These are phyloP conservation scores for Cistogaster globosa DNA, from an alignment of 2,888 invertebrate species.

Conservation along the genomic window DNA sequence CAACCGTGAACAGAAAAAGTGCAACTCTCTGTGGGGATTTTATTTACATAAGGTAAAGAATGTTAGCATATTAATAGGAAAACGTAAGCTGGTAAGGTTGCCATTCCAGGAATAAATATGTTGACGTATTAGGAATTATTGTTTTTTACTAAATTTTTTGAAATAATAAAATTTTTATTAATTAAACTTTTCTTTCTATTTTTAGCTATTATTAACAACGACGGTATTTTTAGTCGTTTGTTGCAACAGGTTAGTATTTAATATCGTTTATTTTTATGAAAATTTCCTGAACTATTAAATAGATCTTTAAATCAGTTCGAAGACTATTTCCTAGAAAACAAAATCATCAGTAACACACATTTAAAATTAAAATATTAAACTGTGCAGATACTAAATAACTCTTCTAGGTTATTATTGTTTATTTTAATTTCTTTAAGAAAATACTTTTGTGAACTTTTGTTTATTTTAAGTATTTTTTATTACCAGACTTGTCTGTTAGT, in stretches of 20 bases:
- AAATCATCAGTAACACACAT: too few relatives aligned
- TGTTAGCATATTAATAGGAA: neutral
- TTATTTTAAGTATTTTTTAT: too few relatives aligned
- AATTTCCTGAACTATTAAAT: neutral
- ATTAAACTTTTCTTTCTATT: neutral
- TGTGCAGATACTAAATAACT: too few relatives aligned
- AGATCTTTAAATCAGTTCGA: too few relatives aligned
- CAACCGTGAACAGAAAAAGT: neutral
- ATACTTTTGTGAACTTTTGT: too few relatives aligned
- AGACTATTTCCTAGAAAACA: too few relatives aligned
- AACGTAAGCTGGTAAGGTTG: neutral
- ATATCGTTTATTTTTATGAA: neutral
- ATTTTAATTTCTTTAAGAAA: too few relatives aligned
- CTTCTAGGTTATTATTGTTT: too few relatives aligned
- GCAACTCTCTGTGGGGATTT: conserved; percentile 8
- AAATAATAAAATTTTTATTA: neutral
- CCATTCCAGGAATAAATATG: neutral
- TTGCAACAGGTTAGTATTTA: neutral
- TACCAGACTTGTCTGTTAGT: too few relatives aligned
- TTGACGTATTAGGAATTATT: neutral
- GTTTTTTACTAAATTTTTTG: neutral
- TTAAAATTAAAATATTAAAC: too few relatives aligned
- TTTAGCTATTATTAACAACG: neutral
- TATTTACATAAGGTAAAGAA: neutral
- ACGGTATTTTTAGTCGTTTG: neutral